Conservation (phyloP, 2,113 vertebrate species). For the Heterotilapia buettikoferi region DNA sequence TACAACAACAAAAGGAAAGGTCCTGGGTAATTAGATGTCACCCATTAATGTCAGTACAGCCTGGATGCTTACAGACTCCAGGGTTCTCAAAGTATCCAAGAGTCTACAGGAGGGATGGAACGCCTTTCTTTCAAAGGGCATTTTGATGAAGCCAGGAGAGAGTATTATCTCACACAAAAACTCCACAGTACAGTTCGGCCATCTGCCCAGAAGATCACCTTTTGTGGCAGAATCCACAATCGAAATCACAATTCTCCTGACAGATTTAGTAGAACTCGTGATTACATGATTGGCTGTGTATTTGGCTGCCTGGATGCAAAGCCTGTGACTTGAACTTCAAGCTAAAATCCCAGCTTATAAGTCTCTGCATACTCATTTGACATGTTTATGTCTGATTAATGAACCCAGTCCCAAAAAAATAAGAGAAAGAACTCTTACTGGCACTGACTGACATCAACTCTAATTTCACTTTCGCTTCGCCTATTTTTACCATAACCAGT, state of each 20-base stretch:
- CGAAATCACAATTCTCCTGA: rapidly evolving
- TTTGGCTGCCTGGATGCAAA: background rate
- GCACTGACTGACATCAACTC: background rate
- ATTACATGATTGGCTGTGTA: background rate
- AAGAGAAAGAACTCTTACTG: background rate
- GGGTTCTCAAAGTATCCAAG: background rate
- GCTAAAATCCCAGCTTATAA: background rate
- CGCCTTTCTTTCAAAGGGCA: background rate
- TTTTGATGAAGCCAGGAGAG: background rate
- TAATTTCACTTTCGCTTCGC: rapidly evolving
- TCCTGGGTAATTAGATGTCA: background rate
- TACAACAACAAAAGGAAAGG: background rate
- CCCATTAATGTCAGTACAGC: background rate
- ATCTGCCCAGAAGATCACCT: background rate
- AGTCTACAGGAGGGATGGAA: background rate
- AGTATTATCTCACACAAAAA: background rate
- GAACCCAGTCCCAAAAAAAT: background rate
- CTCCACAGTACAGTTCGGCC: rapidly evolving
- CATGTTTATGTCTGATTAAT: background rate
- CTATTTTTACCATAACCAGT: background rate
- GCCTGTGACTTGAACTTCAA: background rate
- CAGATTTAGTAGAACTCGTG: background rate
- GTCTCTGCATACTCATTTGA: background rate
- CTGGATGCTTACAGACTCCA: background rate
- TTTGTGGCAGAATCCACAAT: background rate